Base-by-base conservation (phyloP, 2,888 invertebrate species). In the Spialia ferax region DNA sequence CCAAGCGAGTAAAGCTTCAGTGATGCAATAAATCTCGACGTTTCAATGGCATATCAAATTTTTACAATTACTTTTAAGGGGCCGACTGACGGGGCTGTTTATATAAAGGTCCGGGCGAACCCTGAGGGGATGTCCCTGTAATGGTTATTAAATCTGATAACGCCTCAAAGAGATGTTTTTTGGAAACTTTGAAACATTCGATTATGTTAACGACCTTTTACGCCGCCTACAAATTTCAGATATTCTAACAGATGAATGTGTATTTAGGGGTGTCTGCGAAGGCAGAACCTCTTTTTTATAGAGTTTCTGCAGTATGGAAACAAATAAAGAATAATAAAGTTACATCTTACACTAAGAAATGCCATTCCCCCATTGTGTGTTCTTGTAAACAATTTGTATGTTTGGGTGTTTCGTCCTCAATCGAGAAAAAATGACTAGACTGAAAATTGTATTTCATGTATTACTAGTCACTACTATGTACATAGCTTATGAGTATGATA, bases 141-240 rank as follows among this genome's bases (percentile, higher is more conserved):
- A 71, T 69, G 70, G 72, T 67, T 70, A 72, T 71, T 74, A 74
- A 61, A 72, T 68, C 69, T 68, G 72, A 74, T 74, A 73, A 63
- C 63, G 22, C 38, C 54, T 54, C 63, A 54, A 63, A 63, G 63
- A 63, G 26, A 54, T 63, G 62, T 59, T 62, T 62, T 61, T 63
- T 48, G 15, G 38, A 18, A 54, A 54, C 38, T 35, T 62, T 63
- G 26, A 62, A 63, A 54, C 54, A 63, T 63, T 62, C 22, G 62
- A 62, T 62, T 48, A 62, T 23, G 52, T 52, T 52, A 23, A 62
- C 62, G 50, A 50, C 50, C 32, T 52, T 26, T 52, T 62, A 52
- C 50, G 52, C 32, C 22, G 32, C n/a, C 32, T 62, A 26, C 50
- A 22, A 50, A 32, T 50, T 62, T 22, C 22, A 18, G 50, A 52